Conservation (phyloP, 2,797 vertebrate genomes). For the Amazona ochrocephala region DNA sequence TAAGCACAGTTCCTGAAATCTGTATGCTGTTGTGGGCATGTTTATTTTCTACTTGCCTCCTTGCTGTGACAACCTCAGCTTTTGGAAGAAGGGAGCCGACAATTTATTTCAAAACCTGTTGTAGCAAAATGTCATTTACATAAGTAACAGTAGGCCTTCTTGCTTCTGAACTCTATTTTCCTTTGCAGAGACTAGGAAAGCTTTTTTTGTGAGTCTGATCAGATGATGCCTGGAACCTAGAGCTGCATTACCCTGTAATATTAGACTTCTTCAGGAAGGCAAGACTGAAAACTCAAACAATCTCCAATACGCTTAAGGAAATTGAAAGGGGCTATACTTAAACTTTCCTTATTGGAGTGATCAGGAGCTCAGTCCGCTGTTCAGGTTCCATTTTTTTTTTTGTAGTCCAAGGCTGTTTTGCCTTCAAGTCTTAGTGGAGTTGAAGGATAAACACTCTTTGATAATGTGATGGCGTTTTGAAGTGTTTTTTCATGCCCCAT, state of each 20-base stretch:
- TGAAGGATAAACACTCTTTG: neutral
- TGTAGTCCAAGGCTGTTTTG: neutral
- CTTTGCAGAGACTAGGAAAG: neutral
- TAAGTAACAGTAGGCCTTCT: conserved; percentile 10
- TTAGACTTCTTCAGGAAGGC: neutral
- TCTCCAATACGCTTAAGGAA: neutral
- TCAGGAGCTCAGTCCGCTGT: neutral
- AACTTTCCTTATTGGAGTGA: neutral
- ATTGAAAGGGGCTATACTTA: neutral
- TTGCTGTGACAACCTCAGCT: conserved; percentile 19
- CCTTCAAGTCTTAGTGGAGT: neutral
- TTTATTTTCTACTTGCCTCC: conserved; percentile 53
- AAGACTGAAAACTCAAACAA: neutral
- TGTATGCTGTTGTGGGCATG: neutral
- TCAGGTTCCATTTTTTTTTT: neutral
- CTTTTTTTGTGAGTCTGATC: neutral
- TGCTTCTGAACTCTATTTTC: neutral
- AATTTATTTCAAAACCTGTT: conserved; percentile 54
- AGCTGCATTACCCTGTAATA: neutral
- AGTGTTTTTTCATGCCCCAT: neutral
- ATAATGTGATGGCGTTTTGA: neutral
- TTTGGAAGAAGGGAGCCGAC: conserved; percentile 36
- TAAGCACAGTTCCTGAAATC: conserved; percentile 30
- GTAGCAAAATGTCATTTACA: conserved; percentile 36
- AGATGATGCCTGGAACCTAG: neutral